Evolutionary conservation across 1,140 invertebrate species (phyloP).

Genomic region (Penaeus chinensis): DNA sequence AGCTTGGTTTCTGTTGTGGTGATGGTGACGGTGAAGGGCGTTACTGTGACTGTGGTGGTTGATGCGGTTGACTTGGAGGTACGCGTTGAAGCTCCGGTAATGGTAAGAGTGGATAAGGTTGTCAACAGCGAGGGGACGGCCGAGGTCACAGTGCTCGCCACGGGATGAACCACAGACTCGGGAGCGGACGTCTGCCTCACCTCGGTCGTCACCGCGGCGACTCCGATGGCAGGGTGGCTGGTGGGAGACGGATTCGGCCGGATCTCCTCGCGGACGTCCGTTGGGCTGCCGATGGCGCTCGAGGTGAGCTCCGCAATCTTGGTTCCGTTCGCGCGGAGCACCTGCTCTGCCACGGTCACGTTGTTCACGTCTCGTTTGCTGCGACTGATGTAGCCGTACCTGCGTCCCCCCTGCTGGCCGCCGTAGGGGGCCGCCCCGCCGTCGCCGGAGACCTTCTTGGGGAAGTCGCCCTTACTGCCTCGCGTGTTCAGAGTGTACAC

Average conservation of each 20-base stretch:
- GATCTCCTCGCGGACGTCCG: too few relatives aligned
- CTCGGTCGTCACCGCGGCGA: too few relatives aligned
- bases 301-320: constrained; percentile 27
- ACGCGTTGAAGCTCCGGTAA: neutral
- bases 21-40: constrained; percentile 32
- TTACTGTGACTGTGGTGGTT: constrained; percentile 23
- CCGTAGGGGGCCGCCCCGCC: neutral
- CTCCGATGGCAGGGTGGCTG: too few relatives aligned
- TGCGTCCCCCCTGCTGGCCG: neutral
- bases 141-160: neutral
- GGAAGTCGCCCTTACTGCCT: neutral
- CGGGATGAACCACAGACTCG: too few relatives aligned
- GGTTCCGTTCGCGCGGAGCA: constrained; percentile 30
- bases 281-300: neutral
- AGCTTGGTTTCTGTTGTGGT: constrained; percentile 34
- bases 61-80: constrained; percentile 1
- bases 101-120: constrained; percentile 28
- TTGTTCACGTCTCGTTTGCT: constrained; percentile 48
- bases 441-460: constrained; percentile 34
- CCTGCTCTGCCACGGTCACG: constrained; percentile 34
- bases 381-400: constrained; percentile 33
- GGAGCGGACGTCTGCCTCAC: too few relatives aligned
- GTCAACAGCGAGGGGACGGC: constrained; percentile 26
- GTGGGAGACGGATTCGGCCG: too few relatives aligned
- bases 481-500: constrained; percentile 52